Base-by-base conservation (phyloP, 37 sponge, comb jelly and placozoan genomes). In the Haliclona indistincta region DNA sequence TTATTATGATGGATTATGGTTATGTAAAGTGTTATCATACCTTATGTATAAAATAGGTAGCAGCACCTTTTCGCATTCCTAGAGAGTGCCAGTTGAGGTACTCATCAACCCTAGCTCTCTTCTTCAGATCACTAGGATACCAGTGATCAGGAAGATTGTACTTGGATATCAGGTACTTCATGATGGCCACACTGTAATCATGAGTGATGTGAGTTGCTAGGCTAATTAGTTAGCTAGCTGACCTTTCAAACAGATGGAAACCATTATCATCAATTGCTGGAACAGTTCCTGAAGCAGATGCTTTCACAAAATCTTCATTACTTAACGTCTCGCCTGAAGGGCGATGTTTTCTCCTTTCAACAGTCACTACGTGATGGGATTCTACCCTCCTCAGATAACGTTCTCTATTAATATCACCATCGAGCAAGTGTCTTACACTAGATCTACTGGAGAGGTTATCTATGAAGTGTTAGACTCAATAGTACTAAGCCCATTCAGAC, bases 81-180 rank as follows among this genome's bases (percentile, higher is more conserved):
- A 37, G 13, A 28, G 63, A 55, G 44, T 91, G 91, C 91, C 91
- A 91, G 70, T 71, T 54, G 8, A 91, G 67, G 68, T 85, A 91
- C 58, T 91, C 82, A 54, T 91, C 83, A 4, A 91, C 55, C 47
- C 62, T 85, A 1, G 82, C 83, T 49, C 83, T 76, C 42, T 32
- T 38, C 43, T 63, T 64, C 22, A 71, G 70, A 33, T 91, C 83
- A 23, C 43, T 67, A 8, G 91, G 87, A 51, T 91, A 83, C 84
- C 89, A 88, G 75, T 88, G 89, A 56, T 88, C 89, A 37, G 89
- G 84, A 10, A 83, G 73, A 2, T 73, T 33, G 67, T 83, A 78
- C 68, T 82, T 66, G 42, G 39, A 26, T 40, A 79, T 80, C 34
- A 88, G 61, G 38, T 88, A 88, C 25, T 53, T 63, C 75, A 88